Evolutionary conservation across 2,797 vertebrate species (phyloP), one percentile per base, ranked within the genome.

Genomic region (Molossus alvarezi): DNA sequence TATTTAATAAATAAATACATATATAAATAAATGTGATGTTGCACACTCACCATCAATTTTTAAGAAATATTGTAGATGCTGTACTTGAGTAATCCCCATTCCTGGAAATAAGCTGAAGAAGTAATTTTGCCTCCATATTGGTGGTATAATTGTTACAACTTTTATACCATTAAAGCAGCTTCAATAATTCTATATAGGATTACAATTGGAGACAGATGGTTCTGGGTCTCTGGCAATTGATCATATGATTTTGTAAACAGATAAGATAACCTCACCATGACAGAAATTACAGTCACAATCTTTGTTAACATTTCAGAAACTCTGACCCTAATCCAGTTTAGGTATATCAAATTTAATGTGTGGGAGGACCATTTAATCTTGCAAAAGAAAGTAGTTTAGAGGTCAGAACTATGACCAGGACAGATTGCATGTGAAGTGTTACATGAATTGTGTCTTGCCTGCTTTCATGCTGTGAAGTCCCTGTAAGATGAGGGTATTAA

Each of bases 241-340:
- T 91, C 48, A 41, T 53, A 48, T 93, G n/a, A 41, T 79, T 97
- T 79, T 80, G 20, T 65, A 86, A 85, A 94, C 21, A 96, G 25
- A 92, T 33, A 71, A 76, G 20, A 67, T 87, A 71, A 76, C 41
- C 83, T 57, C 55, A 89, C n/a, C 9, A 45, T 82, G 14, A 51
- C 15, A 86, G 55, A 89, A 93, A 48, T 91, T 23, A 92, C 41
- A 72, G 23, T 77, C 14, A 73, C 21, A 73, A 13, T 58, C 25
- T 55, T 88, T 18, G 2, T 83, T 94, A 92, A 51, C 51, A 37
- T 93, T 79, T 94, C 45, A 60, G 41, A 60, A 71, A 96, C 55
- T 91, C 55, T 67, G 6, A 21, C 73, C 41, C 1, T 45, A 83
- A 83, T 83, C 21, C 17, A 71, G 25, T 77, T 83, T 72, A 86